These are phyloP conservation scores for Lepus oiostolus DNA, from an alignment of 2,797 vertebrate species.

Conservation along the genomic window DNA sequence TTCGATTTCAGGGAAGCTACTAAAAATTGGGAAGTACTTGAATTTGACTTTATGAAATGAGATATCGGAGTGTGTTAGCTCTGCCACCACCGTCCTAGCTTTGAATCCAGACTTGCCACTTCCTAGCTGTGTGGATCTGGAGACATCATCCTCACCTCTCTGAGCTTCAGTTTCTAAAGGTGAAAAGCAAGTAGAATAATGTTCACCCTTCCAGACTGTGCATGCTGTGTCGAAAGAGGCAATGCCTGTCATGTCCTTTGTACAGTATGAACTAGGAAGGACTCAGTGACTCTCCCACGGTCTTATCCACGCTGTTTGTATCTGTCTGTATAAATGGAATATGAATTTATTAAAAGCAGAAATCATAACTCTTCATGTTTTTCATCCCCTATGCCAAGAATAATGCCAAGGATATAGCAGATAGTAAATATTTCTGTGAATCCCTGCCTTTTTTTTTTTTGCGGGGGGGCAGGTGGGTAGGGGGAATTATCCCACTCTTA, in stretches of 20 bases:
- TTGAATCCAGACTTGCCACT: background rate
- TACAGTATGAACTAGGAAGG: constrained; percentile 17
- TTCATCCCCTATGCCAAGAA: background rate
- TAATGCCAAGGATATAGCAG: background rate
- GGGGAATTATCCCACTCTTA: background rate
- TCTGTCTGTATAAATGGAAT: background rate
- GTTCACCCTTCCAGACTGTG: background rate
- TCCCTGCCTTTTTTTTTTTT: constrained; percentile 22
- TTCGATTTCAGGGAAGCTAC: constrained; percentile 12
- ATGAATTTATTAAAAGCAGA: constrained; percentile 7
- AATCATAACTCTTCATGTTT: background rate
- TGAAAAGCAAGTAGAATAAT: constrained; percentile 6
- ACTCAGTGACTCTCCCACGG: background rate
- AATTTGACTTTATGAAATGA: constrained; percentile 31
- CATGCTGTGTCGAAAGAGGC: background rate
- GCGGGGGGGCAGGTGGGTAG: no score
- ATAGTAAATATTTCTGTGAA: background rate
- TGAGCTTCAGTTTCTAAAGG: background rate
- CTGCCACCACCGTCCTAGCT: background rate
- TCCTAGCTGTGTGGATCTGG: background rate
- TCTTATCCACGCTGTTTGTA: background rate
- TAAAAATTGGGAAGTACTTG: constrained; percentile 24
- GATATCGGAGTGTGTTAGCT: background rate
- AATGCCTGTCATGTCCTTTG: background rate
- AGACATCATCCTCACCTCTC: background rate